Evolutionary conservation across 2,797 vertebrate species (phyloP), one percentile per base, ranked within the genome.

Genomic region (Gymnodraco acuticeps): DNA sequence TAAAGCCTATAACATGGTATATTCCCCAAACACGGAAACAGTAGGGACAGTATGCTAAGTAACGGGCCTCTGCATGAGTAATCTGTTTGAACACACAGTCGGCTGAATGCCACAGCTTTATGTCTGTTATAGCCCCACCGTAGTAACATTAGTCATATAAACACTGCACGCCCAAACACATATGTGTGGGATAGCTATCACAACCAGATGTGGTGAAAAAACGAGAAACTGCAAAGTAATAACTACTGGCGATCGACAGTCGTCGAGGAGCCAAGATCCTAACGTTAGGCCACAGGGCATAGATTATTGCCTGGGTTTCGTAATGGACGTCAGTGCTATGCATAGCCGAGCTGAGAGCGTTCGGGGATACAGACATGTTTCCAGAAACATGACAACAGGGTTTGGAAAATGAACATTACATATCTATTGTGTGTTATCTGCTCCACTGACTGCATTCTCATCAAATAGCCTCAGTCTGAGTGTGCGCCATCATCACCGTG

Each of bases 401-500:
- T 15, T 11, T 46, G 8, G 10, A 16, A 64, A 66, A 62, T 15
- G 1, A 42, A 55, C 31, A 62, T 43, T 17, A 45, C 17, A 52
- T 23, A n/a, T 56, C 0, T 33, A 43, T 45, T 81, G 78, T 64
- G 45, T 77, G 72, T 75, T 55, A 74, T 69, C 33, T 48, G 45
- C 65, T 73, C 38, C 66, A 69, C 0, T 87, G 79, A 82, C 64
- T 82, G 73, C 71, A 75, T 87, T 88, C 76, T 88, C 75, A 74
- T 83, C 75, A 83, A 88, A 90, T 69, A 83, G 81, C 83, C 80
- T 64, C 82, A 68, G 80, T 87, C 87, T 82, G 87, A 92, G 91
- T 92, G 91, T 93, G 89, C 93, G 93, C 91, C 93, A 93, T 93
- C 92, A 93, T 91, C 89, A 83, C 91, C 80, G 86, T 93, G 90